phyloP scores from a whole-genome alignment of 2,113 vertebrate species.

The Xenus cinereus region DNA sequence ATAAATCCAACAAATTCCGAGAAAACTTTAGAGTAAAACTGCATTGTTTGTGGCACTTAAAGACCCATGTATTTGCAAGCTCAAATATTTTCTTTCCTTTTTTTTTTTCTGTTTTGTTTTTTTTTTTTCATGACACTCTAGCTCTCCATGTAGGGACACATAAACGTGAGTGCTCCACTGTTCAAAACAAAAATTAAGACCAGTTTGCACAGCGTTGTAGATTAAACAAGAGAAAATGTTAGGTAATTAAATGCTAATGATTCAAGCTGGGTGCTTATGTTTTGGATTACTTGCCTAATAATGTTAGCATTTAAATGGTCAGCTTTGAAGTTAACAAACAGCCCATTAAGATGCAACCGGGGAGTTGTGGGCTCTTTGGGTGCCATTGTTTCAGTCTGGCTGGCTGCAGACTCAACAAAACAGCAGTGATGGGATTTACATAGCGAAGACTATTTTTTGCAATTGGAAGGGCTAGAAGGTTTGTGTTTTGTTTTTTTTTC shows the following conservation, averaged over 20 bases:
- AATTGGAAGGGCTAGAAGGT: slow-evolving; percentile 30
- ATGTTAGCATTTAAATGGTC: slow-evolving; percentile 71
- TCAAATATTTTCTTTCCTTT: background rate
- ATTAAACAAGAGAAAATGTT: slow-evolving; percentile 62
- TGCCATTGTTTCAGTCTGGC: slow-evolving; percentile 66
- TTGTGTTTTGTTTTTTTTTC: background rate
- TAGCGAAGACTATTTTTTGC: slow-evolving; percentile 50
- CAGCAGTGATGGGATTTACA: slow-evolving; percentile 65
- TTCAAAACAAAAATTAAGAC: slow-evolving; percentile 24
- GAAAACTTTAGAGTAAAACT: background rate
- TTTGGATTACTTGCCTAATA: slow-evolving; percentile 67
- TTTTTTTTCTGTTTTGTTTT: background rate
- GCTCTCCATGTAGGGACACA: background rate
- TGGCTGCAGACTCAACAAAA: slow-evolving; percentile 61
- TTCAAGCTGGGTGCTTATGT: slow-evolving; percentile 62
- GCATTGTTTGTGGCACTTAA: background rate
- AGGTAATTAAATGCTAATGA: slow-evolving; percentile 66
- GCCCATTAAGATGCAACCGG: slow-evolving; percentile 66
- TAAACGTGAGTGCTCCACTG: background rate
- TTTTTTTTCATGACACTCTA: background rate
- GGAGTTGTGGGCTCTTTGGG: slow-evolving; percentile 60
- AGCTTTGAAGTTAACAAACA: slow-evolving; percentile 73
- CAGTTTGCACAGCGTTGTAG: slow-evolving; percentile 16
- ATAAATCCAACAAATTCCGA: background rate
- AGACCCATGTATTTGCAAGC: background rate